Conservation (phyloP, 2,797 vertebrate genomes). For the Pipistrellus nathusii region DNA sequence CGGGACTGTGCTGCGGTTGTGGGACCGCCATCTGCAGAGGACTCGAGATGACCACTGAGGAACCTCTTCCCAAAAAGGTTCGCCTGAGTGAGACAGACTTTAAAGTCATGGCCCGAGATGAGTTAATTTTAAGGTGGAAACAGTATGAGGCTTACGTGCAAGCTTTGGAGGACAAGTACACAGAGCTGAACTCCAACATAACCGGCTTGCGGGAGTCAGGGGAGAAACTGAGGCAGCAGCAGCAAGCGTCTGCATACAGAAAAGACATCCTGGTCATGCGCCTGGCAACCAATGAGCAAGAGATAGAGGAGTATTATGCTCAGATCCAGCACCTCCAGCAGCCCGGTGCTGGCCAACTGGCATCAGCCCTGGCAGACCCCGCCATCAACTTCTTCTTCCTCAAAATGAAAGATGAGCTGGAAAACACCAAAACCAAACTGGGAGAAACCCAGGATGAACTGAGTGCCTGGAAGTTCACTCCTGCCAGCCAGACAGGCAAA, state of each 20-base stretch:
- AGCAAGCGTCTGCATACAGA: accelerated
- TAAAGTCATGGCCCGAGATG: not conserved
- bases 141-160: not conserved
- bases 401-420: constrained; percentile 99
- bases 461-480: constrained; percentile 99
- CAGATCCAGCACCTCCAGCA: constrained; percentile 97
- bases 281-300: not conserved
- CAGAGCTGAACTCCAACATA: not conserved
- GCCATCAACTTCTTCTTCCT: constrained; percentile 99
- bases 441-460: constrained; percentile 99
- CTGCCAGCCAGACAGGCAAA: constrained; percentile 99
- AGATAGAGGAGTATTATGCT: constrained; percentile 64
- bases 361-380: constrained; percentile 99
- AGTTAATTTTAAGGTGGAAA: not conserved
- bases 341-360: constrained; percentile 95
- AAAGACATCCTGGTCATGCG: not conserved
- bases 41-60: not conserved
- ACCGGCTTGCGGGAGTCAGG: not conserved
- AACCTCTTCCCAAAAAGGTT: not conserved
- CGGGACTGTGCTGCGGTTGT: accelerated
- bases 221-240: not conserved
- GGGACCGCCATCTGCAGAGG: accelerated
- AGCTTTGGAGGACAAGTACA: not conserved
- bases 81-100: not conserved
- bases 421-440: constrained; percentile 99